These are phyloP conservation scores for Galerucella nymphaeae DNA, from an alignment of 2,888 invertebrate genomes.

Conservation along the genomic window DNA sequence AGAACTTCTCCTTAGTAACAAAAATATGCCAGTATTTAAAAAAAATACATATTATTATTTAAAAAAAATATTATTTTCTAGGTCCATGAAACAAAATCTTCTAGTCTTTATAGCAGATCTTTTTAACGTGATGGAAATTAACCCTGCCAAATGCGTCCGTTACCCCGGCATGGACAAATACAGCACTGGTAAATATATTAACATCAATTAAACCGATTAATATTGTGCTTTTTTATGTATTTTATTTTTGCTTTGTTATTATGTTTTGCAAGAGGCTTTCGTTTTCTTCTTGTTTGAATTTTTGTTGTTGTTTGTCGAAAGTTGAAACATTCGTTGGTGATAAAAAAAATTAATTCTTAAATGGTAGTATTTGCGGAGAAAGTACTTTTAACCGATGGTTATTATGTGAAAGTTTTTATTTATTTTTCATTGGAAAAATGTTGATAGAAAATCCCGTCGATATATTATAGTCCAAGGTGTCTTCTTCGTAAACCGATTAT, in stretches of 20 bases:
- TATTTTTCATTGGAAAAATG: neutral
- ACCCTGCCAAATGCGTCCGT: slow-evolving; percentile 88
- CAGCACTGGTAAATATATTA: slow-evolving; percentile 60
- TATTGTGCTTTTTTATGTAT: slow-evolving; percentile 24
- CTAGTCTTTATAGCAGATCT: slow-evolving; percentile 93
- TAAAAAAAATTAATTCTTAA: neutral
- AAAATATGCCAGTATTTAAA: neutral
- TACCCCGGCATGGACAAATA: slow-evolving; percentile 78
- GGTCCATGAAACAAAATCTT: slow-evolving; percentile 91
- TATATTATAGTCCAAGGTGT: neutral
- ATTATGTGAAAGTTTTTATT: slow-evolving; percentile 9
- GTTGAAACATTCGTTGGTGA: neutral
- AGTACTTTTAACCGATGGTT: neutral
- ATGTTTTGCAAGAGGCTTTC: slow-evolving; percentile 25
- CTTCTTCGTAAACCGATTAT: neutral
- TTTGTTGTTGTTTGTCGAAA: slow-evolving; percentile 16
- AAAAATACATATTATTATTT: too few species aligned
- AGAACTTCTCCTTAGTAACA: too few species aligned
- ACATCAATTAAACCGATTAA: neutral
- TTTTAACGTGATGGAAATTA: slow-evolving; percentile 93
- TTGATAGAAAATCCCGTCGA: neutral
- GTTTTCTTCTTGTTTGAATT: slow-evolving; percentile 27
- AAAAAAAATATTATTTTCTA: slow-evolving; percentile 68
- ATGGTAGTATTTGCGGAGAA: slow-evolving; percentile 1
- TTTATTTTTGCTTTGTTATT: slow-evolving; percentile 36